Percentiles rank a stretch among this genome's conserved stretches.
Conservation (phyloP, 1,140 invertebrate species). For the Caerostris darwini region DNA sequence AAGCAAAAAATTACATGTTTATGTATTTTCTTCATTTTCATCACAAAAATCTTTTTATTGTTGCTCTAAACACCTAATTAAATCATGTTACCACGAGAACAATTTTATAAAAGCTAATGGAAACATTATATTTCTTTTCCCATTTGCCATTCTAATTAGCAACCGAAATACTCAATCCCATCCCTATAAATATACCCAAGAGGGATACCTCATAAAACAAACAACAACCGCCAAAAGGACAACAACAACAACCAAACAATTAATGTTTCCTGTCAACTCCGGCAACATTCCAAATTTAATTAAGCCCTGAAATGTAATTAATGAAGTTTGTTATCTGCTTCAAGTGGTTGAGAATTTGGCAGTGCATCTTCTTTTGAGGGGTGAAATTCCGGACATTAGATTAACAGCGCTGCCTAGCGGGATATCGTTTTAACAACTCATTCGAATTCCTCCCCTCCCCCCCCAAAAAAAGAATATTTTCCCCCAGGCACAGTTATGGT, state of each 20-base stretch:
- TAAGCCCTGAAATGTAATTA: not conserved
- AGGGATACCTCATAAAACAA: not conserved
- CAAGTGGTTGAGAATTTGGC: not conserved
- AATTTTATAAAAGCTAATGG: no score
- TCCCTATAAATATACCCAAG: not conserved
- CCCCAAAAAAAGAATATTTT: no score
- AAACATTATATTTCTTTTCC: not conserved
- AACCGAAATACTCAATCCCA: not conserved
- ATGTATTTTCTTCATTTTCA: no score
- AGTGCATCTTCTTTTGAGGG: not conserved
- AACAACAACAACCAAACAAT: not conserved
- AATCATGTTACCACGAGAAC: no score
- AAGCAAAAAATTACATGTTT: no score
- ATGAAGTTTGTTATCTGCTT: slow-evolving; percentile 1
- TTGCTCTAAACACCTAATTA: no score
- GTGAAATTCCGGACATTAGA: not conserved
- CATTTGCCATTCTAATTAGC: not conserved
- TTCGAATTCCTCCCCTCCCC: no score
- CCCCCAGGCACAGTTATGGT: no score
- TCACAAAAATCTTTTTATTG: no score
- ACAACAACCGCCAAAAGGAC: not conserved
- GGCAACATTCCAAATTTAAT: not conserved
- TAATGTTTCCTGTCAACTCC: not conserved
- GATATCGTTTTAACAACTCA: no score
- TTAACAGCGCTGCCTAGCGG: no score